Conservation (phyloP, 2,797 vertebrate genomes). For the Sparus aurata region DNA sequence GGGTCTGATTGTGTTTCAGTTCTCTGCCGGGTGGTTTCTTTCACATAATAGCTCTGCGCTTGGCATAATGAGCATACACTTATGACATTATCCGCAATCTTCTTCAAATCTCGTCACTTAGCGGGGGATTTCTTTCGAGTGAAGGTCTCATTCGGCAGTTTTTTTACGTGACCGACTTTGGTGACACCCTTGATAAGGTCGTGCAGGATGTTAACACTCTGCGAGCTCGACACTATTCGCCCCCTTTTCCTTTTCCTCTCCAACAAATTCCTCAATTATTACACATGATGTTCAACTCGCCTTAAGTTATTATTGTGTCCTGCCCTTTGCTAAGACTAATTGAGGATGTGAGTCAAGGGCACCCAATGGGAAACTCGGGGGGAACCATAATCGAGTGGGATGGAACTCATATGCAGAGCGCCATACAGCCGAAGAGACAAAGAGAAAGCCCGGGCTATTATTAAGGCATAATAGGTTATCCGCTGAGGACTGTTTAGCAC, state of each 20-base stretch:
- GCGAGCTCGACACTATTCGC: slow-evolving; percentile 22
- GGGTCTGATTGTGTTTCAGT: slow-evolving; percentile 58
- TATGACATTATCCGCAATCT: slow-evolving; percentile 27
- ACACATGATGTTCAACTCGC: slow-evolving; percentile 52
- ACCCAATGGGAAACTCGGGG: slow-evolving; percentile 51
- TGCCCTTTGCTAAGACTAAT: slow-evolving; percentile 71
- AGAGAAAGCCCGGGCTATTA: slow-evolving; percentile 74
- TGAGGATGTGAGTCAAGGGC: slow-evolving; percentile 75
- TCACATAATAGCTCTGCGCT: slow-evolving; percentile 15
- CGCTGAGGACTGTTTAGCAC: slow-evolving; percentile 69
- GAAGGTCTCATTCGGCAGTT: slow-evolving; percentile 23
- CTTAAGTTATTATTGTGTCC: slow-evolving; percentile 58
- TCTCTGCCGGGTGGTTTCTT: slow-evolving; percentile 10
- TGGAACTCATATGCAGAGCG: slow-evolving; percentile 57
- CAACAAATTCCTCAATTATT: slow-evolving; percentile 45
- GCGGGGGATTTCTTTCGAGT: not conserved
- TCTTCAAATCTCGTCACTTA: slow-evolving; percentile 23
- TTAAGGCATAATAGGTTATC: slow-evolving; percentile 79
- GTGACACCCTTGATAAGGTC: slow-evolving; percentile 57
- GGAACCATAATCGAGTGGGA: slow-evolving; percentile 58
- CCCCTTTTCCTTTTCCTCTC: slow-evolving; percentile 27
- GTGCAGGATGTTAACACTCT: slow-evolving; percentile 31
- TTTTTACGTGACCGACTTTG: slow-evolving; percentile 25
- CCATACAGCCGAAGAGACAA: slow-evolving; percentile 65
- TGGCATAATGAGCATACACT: slow-evolving; percentile 8